phyloP scores from a whole-genome alignment of 1,140 invertebrate species.

The Lepidurus packardi region DNA sequence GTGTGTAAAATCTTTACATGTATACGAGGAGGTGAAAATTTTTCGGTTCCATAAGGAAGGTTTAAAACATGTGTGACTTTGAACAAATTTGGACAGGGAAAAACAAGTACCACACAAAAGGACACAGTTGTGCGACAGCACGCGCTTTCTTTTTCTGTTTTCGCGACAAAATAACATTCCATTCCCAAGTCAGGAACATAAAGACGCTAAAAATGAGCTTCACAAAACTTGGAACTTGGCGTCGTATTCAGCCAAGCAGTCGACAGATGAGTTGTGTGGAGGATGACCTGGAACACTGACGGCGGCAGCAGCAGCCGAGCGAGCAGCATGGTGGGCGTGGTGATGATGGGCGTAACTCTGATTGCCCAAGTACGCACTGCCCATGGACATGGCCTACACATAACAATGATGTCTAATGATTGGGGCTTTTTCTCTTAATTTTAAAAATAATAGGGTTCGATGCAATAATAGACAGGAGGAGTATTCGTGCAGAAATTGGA shows the following conservation, averaged over 20 bases:
- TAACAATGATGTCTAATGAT: background rate
- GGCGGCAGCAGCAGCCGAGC: background rate
- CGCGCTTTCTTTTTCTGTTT: background rate
- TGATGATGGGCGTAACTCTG: constrained; percentile 25
- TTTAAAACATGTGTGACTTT: background rate
- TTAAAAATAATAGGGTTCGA: background rate
- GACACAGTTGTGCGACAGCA: background rate
- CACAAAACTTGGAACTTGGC: constrained; percentile 35
- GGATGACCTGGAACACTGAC: constrained; percentile 7
- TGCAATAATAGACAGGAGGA: background rate
- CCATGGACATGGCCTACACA: constrained; percentile 26
- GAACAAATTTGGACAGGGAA: background rate
- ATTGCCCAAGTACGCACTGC: constrained; percentile 23
- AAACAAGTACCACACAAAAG: background rate
- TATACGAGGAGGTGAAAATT: background rate
- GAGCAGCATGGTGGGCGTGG: background rate
- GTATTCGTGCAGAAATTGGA: background rate
- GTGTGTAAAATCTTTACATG: background rate
- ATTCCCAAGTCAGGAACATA: background rate
- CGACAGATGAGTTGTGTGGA: constrained; percentile 5
- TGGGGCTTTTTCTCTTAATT: background rate
- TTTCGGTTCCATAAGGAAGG: background rate
- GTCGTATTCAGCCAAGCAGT: constrained; percentile 32
- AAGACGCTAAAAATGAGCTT: background rate
- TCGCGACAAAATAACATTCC: background rate